phyloP scores from a whole-genome alignment of 2,113 vertebrate genomes.

The Choloepus hoffmanni region DNA sequence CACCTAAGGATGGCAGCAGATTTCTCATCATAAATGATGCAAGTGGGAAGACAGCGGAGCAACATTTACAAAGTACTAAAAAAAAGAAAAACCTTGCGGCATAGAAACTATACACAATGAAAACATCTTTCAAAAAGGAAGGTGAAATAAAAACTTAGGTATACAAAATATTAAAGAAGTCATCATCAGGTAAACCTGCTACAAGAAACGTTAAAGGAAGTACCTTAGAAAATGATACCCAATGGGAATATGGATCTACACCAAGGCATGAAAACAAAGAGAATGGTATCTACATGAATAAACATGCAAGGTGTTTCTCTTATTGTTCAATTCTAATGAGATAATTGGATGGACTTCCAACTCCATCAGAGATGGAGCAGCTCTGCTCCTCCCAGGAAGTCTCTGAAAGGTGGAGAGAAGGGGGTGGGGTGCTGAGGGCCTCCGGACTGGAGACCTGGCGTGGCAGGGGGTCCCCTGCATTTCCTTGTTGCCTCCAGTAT shows the following conservation, averaged over 20 bases:
- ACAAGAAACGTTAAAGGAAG: neutral
- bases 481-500: neutral
- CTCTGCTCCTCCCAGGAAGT: neutral
- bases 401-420: neutral
- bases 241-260: neutral
- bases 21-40: neutral
- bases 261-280: neutral
- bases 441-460: neutral
- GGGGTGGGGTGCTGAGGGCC: neutral
- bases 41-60: neutral
- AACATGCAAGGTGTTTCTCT: neutral
- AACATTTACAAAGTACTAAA: neutral
- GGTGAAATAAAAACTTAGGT: neutral
- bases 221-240: neutral
- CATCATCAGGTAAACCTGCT: too few relatives aligned
- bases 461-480: neutral
- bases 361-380: neutral
- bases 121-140: neutral
- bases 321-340: neutral
- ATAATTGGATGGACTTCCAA: neutral
- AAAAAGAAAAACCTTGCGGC: neutral
- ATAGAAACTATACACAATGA: neutral
- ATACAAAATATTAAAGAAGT: neutral
- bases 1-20: too few relatives aligned
- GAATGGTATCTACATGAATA: neutral